Evolutionary conservation across 2,888 invertebrate species (phyloP), one percentile per base, ranked within the genome.

Genomic region (Tricholauxania praeusta): DNA sequence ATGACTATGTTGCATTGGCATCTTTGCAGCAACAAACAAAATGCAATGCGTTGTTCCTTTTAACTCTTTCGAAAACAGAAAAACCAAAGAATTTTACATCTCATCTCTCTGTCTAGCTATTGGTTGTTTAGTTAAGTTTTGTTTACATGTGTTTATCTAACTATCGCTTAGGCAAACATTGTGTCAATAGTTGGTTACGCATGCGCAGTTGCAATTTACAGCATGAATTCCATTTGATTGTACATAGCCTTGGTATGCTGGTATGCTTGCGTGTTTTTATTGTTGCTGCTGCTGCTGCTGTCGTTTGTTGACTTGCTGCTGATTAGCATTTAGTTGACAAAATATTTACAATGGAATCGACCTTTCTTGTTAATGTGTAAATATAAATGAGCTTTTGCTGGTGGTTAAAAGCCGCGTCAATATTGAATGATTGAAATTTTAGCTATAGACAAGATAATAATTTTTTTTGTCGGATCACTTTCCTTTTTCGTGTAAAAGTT

Each of bases 121-220:
- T 67, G 39, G 15, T n/a, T 67, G 32, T 32, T 39, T 22, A 22
- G 22, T 52, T 28, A 4, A n/a, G 39, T 52, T 53, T 71, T 71
- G 71, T 71, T 53, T 63, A 48, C 63, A 52, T 63, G 53, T 62
- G 19, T 59, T 59, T 39, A 39, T 39, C 39, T 10, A 39, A 39
- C 14, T 78, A 80, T 72, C 78, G 73, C 55, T 63, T 15, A n/a
- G 59, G 55, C 57, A 68, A 66, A 53, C 63, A 64, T 15, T 53
- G 62, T 59, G 64, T 60, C 55, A 57, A 68, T 39, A 60, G 14
- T 74, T 73, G 71, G 77, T 59, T 79, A 74, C 79, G 75, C 80
- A 81, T 80, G 79, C 78, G 78, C 80, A 78, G 75, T 75, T 75
- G 78, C 80, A 81, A 82, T 82, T 81, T 82, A 76, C 80, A 78